Percentiles rank a stretch among this genome's conserved stretches.
These are phyloP conservation scores for Agrilus mali DNA, from an alignment of 2,888 invertebrate species.

Conservation along the genomic window DNA sequence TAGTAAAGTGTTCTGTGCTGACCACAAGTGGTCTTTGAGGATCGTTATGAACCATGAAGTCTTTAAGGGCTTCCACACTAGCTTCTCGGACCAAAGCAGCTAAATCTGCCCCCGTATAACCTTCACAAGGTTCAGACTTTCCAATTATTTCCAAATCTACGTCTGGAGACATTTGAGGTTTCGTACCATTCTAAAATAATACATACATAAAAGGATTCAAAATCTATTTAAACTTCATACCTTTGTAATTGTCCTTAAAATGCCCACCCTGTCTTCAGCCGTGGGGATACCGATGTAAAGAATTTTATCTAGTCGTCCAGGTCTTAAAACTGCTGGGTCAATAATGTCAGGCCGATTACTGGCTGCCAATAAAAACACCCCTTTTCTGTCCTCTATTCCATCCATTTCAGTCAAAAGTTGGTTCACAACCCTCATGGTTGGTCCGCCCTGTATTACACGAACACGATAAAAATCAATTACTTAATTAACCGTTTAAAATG, in stretches of 20 bases:
- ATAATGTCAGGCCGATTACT: constrained; percentile 93
- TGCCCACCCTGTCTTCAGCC: constrained; percentile 68
- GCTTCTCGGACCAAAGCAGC: constrained; percentile 83
- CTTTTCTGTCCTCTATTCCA: constrained; percentile 80
- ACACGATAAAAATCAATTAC: neutral
- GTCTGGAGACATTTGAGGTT: constrained; percentile 61
- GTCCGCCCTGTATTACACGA: constrained; percentile 41
- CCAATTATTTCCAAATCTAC: constrained; percentile 65
- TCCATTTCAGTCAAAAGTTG: constrained; percentile 98
- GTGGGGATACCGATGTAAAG: constrained; percentile 83
- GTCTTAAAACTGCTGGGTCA: constrained; percentile 82
- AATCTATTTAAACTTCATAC: constrained; percentile 32
- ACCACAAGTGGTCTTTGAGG: constrained; percentile 41
- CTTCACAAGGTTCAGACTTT: constrained; percentile 49
- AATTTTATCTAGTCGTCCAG: constrained; percentile 81
- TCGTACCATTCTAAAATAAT: constrained; percentile 56
- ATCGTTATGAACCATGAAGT: constrained; percentile 49
- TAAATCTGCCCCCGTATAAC: constrained; percentile 90
- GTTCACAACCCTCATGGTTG: constrained; percentile 81
- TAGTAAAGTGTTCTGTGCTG: constrained; percentile 56
- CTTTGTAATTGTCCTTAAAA: constrained; percentile 80
- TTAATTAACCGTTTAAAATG: neutral
- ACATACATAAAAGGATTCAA: neutral
- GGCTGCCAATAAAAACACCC: constrained; percentile 91
- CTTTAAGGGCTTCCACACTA: constrained; percentile 65